Evolutionary conservation across 2,797 vertebrate genomes (phyloP), one percentile per base, ranked within the genome.

Genomic region (Vespertilio murinus): DNA sequence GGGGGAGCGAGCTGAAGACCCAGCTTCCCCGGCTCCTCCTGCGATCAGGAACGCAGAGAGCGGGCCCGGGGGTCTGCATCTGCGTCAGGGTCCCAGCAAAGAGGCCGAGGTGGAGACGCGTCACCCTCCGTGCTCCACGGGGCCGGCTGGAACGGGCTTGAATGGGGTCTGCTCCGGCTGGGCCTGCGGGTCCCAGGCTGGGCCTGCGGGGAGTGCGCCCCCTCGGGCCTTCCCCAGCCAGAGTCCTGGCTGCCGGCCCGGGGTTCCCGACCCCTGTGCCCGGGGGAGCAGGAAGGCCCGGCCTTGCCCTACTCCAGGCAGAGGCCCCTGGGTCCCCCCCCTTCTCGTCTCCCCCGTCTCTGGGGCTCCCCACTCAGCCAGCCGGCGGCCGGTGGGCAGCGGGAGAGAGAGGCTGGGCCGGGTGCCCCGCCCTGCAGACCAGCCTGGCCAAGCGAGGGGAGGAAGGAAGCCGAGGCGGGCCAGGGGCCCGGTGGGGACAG

Each of bases 381-480:
- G 28, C 69, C 89, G 25, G 3, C 47, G 69, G 33, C 69, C 67
- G 45, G 6, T 77, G 84, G 95, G 90, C 84, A 78, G 33, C 23
- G 3, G 59, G 85, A 83, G 40, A 28, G 64, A 94, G 71, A 73
- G 74, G 54, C 59, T 67, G 54, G 87, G 91, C 92, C 35, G 3
- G 18, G 67, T 0, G 38, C 94, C 94, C 87, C 90, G 56, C 84
- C 91, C 88, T 8, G 8, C 52, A 78, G 73, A 88, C 84, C 96
- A 85, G 94, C 95, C 95, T 92, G 92, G 90, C 85, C 91, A 70
- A 87, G 94, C 82, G 69, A 88, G 78, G 0, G 28, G 35, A 96
- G 95, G 96, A 97, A 96, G 96, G 97, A 96, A 96, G 85, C 61
- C 12, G 71, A 73, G 67, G 88, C 82, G 74, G 92, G 91, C 87